Evolutionary conservation across 2,797 vertebrate genomes (phyloP).

Genomic region (Poecile montanus): DNA sequence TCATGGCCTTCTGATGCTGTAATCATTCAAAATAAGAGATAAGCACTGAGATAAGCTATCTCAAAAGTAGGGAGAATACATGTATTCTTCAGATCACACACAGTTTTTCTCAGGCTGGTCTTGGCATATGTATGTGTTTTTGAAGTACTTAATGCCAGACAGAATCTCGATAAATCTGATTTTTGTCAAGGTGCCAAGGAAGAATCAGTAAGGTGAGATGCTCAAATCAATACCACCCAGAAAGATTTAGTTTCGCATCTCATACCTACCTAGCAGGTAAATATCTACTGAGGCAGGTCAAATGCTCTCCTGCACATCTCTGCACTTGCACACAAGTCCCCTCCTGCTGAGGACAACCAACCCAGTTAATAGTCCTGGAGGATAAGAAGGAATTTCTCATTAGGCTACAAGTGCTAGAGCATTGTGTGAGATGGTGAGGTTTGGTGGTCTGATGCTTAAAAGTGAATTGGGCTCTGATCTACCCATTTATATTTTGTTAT

Average conservation of each 20-base stretch:
- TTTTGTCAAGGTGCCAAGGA: background rate
- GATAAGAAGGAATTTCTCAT: background rate
- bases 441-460: background rate
- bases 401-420: background rate
- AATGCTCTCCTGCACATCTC: background rate
- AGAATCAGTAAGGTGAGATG: background rate
- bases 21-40: background rate
- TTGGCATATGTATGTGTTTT: background rate
- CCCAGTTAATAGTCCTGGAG: background rate
- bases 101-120: background rate
- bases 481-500: background rate
- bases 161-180: background rate
- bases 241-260: background rate
- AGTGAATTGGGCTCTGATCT: background rate
- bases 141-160: background rate
- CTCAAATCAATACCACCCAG: conserved; percentile 38
- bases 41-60: background rate
- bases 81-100: background rate
- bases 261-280: background rate
- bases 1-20: background rate
- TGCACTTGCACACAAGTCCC: background rate
- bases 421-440: background rate
- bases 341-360: background rate
- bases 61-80: background rate
- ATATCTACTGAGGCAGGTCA: rapidly evolving